Base-by-base conservation (phyloP, 2,888 invertebrate genomes). In the Tuta absoluta region DNA sequence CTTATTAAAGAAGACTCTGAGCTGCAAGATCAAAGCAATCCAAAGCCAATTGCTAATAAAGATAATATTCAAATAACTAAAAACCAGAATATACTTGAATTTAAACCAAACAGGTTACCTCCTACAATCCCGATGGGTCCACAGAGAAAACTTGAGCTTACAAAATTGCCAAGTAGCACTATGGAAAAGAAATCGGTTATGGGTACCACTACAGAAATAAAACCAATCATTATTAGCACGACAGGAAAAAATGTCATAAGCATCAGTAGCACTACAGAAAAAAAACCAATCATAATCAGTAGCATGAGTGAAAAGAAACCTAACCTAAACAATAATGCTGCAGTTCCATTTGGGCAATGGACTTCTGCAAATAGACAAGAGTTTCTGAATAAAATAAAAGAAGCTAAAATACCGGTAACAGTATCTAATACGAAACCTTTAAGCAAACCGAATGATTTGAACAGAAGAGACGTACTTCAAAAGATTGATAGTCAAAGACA, bases 271-370 rank as follows among this genome's bases (percentile, higher is more conserved):
- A 37, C 70, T 62, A 28, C 63, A 28, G 77, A 78, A 65, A 28
- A 72, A 23, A 86, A 82, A 70, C 75, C 82, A 75, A 76, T 33
- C 1, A 33, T 33, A 7, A 56, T 56, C 8, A 45, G 0, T 1
- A 70, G 11, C 12, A 37, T 70, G 61, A 24, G 63, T 24, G 77
- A 78, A 65, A 28, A 72, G 24, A 86, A 82, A 69, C 75, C 82
- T 75, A 76, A 17, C 0, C n/a, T 56, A 1, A 86, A 84, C 68
- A 87, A 85, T 69, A 82, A 85, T 68, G 72, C 79, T 28, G 82
- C 86, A 41, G 91, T 91, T 48, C 91, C 91, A 38, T 91, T 91
- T 73, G 91, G 91, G 8, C 84, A 89, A 75, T 91, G 91, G 91
- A 91, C 91, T 45, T 88, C 87, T 67, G 90, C 81, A 7, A 86